phyloP scores from a whole-genome alignment of 2,113 vertebrate species.

The Pseudois nayaur region DNA sequence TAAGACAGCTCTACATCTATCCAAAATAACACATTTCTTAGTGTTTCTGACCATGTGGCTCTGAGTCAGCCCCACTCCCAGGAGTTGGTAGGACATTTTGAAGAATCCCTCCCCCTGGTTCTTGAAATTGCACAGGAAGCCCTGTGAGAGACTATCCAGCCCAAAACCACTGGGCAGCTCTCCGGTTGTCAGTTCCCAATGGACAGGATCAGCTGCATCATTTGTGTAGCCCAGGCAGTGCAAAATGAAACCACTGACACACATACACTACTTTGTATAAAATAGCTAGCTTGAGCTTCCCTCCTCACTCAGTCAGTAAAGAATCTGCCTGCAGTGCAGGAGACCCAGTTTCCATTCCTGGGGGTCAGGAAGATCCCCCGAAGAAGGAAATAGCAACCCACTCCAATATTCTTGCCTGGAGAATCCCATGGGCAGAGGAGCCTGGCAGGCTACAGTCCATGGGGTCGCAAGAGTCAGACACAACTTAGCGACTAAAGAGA shows the following conservation, averaged over 20 bases:
- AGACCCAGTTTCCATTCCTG: rapidly evolving
- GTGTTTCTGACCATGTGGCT: neutral
- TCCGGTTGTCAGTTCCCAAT: neutral
- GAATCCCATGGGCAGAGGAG: neutral
- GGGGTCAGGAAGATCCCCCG: neutral
- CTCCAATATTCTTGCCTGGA: neutral
- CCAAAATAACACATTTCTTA: neutral
- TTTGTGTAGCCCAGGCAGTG: neutral
- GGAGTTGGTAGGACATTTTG: neutral
- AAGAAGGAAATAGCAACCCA: neutral
- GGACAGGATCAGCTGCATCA: neutral
- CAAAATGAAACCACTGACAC: neutral
- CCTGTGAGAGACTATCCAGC: neutral
- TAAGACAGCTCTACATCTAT: neutral
- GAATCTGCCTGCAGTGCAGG: neutral
- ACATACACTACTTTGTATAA: neutral
- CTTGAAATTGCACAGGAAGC: neutral
- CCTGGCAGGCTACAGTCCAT: neutral
- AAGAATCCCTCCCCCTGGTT: neutral
- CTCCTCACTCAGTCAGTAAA: neutral
- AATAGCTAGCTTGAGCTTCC: neutral
- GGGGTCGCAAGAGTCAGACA: neutral
- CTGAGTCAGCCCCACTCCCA: neutral
- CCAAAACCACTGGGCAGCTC: neutral
- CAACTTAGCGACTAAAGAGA: neutral